Evolutionary conservation across 2,888 invertebrate species (phyloP).

Genomic region (Eledone cirrhosa): DNA sequence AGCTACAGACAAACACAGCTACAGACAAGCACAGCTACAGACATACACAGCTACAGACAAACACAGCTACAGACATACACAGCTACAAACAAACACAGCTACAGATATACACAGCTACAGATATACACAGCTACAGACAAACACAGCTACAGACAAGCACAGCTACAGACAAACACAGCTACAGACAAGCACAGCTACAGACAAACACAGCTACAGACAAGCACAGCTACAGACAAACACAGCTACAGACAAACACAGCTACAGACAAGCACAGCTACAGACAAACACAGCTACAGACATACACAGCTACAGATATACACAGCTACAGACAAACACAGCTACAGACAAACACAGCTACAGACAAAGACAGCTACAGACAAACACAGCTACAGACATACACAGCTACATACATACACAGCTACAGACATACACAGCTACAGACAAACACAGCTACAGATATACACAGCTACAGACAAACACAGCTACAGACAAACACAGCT

Average conservation of each 20-base stretch:
- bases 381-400: slow-evolving; percentile 70
- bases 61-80: too few species aligned
- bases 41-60: slow-evolving; percentile 68
- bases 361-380: too few species aligned
- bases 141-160: slow-evolving; percentile 69
- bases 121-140: too few species aligned
- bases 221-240: too few species aligned
- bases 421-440: slow-evolving; percentile 66
- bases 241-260: too few species aligned
- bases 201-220: slow-evolving; percentile 68
- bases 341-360: slow-evolving; percentile 66
- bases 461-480: slow-evolving; percentile 69
- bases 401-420: too few species aligned
- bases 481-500: too few species aligned
- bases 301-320: too few species aligned
- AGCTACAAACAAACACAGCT: slow-evolving; percentile 69
- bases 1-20: too few species aligned
- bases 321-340: slow-evolving; percentile 69
- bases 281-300: slow-evolving; percentile 68
- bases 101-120: slow-evolving; percentile 66
- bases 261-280: rapidly evolving
- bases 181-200: slow-evolving; percentile 69
- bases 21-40: rapidly evolving
- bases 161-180: too few species aligned
- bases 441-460: too few species aligned